A percentile compares a stretch with the other conserved stretches of the same genome.
phyloP scores from a whole-genome alignment of 2,113 vertebrate genomes.

The Aramus guarauna region DNA sequence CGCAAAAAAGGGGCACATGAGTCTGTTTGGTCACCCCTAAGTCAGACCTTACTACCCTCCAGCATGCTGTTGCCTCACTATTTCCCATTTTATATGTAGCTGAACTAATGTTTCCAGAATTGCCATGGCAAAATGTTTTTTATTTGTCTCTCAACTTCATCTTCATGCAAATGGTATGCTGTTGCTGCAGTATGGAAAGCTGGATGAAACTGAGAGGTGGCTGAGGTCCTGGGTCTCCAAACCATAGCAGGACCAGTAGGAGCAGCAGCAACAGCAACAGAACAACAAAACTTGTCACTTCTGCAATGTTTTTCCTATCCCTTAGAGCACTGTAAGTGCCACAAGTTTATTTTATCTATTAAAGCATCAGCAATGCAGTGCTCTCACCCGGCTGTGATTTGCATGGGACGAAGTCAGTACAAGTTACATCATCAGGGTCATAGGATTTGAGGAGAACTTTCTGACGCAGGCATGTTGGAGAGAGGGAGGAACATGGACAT shows the following conservation, averaged over 20 bases:
- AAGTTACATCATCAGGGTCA: background rate
- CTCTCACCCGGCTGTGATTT: fast-evolving
- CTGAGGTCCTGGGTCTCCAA: background rate
- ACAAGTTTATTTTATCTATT: background rate
- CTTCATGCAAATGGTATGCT: background rate
- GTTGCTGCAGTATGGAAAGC: background rate
- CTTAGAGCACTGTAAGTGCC: background rate
- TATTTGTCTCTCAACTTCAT: background rate
- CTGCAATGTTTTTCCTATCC: background rate
- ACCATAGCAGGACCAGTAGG: background rate
- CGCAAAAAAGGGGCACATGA: fast-evolving
- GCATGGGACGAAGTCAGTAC: background rate
- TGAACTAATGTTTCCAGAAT: background rate
- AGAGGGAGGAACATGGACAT: background rate
- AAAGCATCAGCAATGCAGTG: background rate
- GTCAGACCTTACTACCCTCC: background rate
- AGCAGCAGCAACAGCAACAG: background rate
- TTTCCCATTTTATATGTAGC: background rate
- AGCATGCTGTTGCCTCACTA: background rate
- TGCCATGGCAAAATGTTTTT: background rate
- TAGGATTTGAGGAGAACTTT: background rate
- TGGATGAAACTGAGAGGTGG: background rate
- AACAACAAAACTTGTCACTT: background rate
- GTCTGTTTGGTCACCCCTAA: background rate
- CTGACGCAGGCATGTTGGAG: fast-evolving